Percentiles rank a stretch among this genome's conserved stretches.
Evolutionary conservation across 2,113 vertebrate species (phyloP).

Genomic region (Chamaea fasciata): DNA sequence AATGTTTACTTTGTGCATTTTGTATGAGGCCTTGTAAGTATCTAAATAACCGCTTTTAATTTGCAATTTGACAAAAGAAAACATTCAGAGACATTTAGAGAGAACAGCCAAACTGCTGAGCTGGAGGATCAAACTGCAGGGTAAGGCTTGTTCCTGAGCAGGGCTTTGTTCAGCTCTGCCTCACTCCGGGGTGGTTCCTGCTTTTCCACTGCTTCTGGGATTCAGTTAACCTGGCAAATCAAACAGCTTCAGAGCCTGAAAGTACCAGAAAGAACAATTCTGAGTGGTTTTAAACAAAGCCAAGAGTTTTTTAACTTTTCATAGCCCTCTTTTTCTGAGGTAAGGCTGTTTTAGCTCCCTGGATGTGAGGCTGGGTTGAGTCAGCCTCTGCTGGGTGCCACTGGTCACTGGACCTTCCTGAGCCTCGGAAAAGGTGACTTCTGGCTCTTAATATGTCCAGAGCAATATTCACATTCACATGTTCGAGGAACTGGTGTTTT

Average conservation of each 20-base stretch:
- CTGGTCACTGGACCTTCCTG: background rate
- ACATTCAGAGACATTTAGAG: background rate
- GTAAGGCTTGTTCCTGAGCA: too few relatives aligned
- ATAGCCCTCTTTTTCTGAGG: fast-evolving
- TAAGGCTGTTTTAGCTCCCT: background rate
- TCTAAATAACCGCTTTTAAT: background rate
- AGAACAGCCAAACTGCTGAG: background rate
- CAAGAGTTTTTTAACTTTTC: background rate
- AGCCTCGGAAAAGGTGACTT: background rate
- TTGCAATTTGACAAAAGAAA: background rate
- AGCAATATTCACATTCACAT: fast-evolving
- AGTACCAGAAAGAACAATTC: background rate
- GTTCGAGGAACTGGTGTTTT: background rate
- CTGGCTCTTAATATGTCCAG: background rate
- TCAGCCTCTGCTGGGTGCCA: background rate
- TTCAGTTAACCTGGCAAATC: background rate
- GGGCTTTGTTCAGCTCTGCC: background rate
- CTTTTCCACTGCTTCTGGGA: background rate
- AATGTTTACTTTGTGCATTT: background rate
- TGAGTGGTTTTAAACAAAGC: background rate
- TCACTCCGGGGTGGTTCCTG: background rate
- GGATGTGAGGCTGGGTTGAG: background rate
- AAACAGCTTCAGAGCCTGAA: background rate
- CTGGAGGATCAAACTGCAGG: background rate
- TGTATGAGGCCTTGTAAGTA: background rate